Base-by-base conservation (phyloP, 2,888 invertebrate genomes). In the Xestia ashworthii region DNA sequence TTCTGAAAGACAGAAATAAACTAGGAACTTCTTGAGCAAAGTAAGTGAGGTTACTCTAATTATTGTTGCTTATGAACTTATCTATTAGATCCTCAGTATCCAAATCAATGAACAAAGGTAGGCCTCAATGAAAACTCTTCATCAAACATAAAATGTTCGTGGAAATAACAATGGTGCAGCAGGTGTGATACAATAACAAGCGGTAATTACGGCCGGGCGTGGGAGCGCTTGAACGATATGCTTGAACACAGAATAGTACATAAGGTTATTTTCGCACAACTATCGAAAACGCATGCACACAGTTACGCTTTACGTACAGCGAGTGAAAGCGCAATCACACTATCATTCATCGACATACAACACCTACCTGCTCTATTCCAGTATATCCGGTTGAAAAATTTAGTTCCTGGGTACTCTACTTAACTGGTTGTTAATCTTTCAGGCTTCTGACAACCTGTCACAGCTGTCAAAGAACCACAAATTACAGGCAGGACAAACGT, bases 181-280 rank as follows among this genome's bases (percentile, higher is more conserved):
- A 80, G 78, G 81, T 84, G 81, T 83, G 75, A 87, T 83, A 81
- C 44, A 83, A 87, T 86, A 87, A 83, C 83, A 87, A 86, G 81
- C 78, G 82, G 78, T 82, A 83, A 79, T 66, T 75, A 76, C 79
- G 58, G n/a, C 66, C 66, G 69, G 67, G 71, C 78, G 87, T 88
- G 89, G 78, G 90, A 89, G 72, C 76, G 76, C 46, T 53, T 46
- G 11, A 46, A 67, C 46, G 3, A 22, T 55, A 16, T n/a, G 5
- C 44, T 38, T 25, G 11, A 22, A 25, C 48, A 74, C 41, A 65
- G 22, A 70, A 71, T 38, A 38, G 0, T 22, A 38, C 78, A 77
- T 79, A 79, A 78, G 64, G 53, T 41, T 3, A 2, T 8, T 14
- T 64, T 5, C 3, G 16, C 44, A 25, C 14, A 62, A 46, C 4